Evolutionary conservation across 1,140 invertebrate genomes (phyloP), one percentile per base, ranked within the genome.

Genomic region (Calephelis virginiensis): DNA sequence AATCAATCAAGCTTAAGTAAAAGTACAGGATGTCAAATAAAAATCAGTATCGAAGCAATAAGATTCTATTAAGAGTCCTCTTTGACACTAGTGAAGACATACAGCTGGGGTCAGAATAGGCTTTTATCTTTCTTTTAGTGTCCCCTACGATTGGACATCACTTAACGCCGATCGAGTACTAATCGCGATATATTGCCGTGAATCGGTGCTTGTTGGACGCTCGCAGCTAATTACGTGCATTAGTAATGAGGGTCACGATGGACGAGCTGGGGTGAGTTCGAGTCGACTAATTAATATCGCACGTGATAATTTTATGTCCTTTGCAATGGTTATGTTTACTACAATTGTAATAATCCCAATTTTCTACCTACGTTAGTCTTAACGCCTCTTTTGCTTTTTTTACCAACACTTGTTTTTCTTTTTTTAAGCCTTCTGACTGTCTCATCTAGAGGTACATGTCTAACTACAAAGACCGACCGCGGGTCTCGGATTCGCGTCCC

Each of bases 101-200:
- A 86, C 68, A 66, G 71, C 67, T 66, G 71, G 77, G 77, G 77
- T 81, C 79, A 78, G 64, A 40, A 65, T 53, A 72, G 68, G 71
- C 73, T 73, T 77, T 75, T 82, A 78, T 77, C 73, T 77, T 74
- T 81, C 68, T 69, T 63, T 67, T 67, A 59, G 56, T 59, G 62
- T 73, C 78, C 76, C 80, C 74, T 72, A 69, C 64, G 47, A 66
- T 10, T 56, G 73, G 73, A 71, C 71, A 79, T 66, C 80, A 85
- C 83, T 90, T 90, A 89, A 76, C 82, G 78, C 83, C 83, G 74
- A 86, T 88, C 80, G 71, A 64, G 70, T 73, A 69, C 69, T 90
- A 88, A 90, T 83, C 73, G 70, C 79, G 72, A 90, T 89, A 80
- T 88, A 90, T 86, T n/a, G 86, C 75, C 79, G 81, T 87, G 83